Conservation (phyloP, 2,113 vertebrate genomes). For the Dasyprocta punctata region DNA sequence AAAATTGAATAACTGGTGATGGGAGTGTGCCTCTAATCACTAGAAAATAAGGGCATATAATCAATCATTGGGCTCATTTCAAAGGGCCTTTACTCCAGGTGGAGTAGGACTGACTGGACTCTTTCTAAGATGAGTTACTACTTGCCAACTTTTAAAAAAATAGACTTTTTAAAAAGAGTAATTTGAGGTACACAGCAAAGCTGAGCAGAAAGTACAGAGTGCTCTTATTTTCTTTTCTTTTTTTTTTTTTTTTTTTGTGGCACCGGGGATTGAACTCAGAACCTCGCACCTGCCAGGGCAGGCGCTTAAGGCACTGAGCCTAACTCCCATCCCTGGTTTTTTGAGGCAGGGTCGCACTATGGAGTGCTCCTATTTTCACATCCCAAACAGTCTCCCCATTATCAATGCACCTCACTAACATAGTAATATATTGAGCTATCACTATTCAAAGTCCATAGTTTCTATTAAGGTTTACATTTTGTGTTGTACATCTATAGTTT, state of each 20-base stretch:
- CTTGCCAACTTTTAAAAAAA: not conserved
- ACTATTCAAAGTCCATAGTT: not conserved
- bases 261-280: no score
- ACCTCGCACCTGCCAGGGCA: no score
- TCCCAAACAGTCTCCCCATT: not conserved
- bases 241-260: no score
- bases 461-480: not conserved
- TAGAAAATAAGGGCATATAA: not conserved
- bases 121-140: not conserved
- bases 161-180: not conserved
- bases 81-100: not conserved
- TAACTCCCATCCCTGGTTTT: no score
- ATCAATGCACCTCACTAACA: not conserved
- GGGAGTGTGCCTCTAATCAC: not conserved
- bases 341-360: no score
- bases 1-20: not conserved
- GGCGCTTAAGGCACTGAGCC: no score
- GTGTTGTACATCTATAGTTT: not conserved
- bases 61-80: not conserved
- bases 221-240: no score
- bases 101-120: not conserved
- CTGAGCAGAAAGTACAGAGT: not conserved
- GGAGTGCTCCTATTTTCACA: not conserved
- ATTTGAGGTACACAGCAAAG: not conserved
- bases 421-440: not conserved